A percentile compares a stretch with the other conserved stretches of the same genome.
phyloP scores from a whole-genome alignment of 37 sponge, comb jelly and placozoan species.

The Spongilla lacustris region DNA sequence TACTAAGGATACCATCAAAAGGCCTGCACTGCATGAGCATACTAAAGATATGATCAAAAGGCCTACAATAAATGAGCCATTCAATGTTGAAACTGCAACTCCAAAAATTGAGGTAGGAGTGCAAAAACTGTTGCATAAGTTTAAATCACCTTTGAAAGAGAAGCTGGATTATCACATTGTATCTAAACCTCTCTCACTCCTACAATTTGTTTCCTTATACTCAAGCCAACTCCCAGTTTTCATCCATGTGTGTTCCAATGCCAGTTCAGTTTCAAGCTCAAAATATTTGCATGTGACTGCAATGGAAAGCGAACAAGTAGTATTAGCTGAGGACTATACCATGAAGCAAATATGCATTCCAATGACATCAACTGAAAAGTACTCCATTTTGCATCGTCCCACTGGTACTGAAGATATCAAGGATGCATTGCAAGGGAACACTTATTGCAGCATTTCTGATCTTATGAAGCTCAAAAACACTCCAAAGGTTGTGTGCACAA shows the following conservation, averaged over 20 bases:
- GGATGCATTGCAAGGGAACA: not conserved
- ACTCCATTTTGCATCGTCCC: not conserved
- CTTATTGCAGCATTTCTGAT: not conserved
- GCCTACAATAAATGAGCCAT: no score
- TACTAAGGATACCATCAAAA: no score
- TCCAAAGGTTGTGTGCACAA: not conserved
- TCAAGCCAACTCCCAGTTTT: not conserved
- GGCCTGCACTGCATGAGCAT: no score
- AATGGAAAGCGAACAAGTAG: not conserved
- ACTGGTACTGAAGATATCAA: not conserved
- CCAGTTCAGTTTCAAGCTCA: not conserved
- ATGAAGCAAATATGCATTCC: not conserved
- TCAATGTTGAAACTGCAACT: no score
- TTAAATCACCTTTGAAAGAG: no score
- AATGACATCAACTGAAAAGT: not conserved
- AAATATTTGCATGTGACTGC: not conserved
- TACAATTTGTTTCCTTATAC: not conserved
- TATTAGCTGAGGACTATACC: not conserved
- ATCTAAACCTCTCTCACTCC: not conserved
- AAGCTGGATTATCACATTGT: not conserved
- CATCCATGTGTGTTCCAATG: not conserved
- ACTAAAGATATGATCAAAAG: no score
- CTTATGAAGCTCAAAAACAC: not conserved
- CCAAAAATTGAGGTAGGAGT: no score
- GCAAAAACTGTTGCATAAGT: no score